Evolutionary conservation across 2,113 vertebrate genomes (phyloP).

Genomic region (Rostratula benghalensis): DNA sequence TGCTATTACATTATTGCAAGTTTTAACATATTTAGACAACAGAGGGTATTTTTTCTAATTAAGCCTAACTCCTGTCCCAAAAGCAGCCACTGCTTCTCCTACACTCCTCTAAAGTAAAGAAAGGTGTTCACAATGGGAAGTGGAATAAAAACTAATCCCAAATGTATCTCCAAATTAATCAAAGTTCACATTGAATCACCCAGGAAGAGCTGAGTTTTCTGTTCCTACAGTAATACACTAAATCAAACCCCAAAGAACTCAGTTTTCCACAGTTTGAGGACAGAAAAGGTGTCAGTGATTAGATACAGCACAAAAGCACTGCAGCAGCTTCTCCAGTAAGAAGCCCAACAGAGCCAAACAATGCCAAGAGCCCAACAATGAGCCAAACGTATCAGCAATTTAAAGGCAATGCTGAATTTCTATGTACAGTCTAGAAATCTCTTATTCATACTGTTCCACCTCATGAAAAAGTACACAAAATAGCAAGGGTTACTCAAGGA

Average conservation of each 20-base stretch:
- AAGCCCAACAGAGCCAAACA: too few species aligned
- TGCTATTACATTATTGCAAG: background rate
- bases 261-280: background rate
- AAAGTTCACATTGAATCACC: background rate
- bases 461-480: background rate
- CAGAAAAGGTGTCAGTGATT: background rate
- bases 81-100: background rate
- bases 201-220: background rate
- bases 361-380: background rate
- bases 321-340: background rate
- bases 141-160: background rate
- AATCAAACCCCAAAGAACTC: background rate
- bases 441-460: background rate
- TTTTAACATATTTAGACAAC: constrained; percentile 35
- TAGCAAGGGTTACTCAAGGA: background rate
- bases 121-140: background rate
- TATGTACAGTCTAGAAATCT: background rate
- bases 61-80: background rate
- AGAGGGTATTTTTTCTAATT: background rate
- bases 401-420: background rate
- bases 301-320: background rate
- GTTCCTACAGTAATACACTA: background rate
- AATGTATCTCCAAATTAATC: background rate
- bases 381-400: background rate
- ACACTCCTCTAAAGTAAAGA: background rate